Percentiles rank a stretch among this genome's conserved stretches.
phyloP scores from a whole-genome alignment of 2,888 invertebrate genomes.

The Leptinotarsa juncta region DNA sequence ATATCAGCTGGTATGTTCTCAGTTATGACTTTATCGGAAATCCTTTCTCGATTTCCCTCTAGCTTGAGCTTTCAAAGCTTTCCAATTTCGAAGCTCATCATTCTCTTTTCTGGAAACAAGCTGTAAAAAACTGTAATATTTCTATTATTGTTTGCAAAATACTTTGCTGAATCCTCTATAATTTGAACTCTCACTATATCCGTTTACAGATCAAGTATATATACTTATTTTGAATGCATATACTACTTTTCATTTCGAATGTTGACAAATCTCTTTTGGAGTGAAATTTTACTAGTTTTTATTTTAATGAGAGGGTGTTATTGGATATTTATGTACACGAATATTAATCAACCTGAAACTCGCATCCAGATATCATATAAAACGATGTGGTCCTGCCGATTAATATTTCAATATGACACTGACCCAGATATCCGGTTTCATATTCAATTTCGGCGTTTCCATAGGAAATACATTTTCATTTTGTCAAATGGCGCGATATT shows the following conservation, averaged over 20 bases:
- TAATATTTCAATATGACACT: background rate
- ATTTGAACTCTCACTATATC: too few species aligned
- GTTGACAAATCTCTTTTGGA: too few species aligned
- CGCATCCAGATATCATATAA: too few species aligned
- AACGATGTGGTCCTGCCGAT: background rate
- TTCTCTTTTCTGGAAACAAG: background rate
- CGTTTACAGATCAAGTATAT: too few species aligned
- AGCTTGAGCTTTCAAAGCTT: conserved; percentile 56
- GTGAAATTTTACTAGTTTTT: too few species aligned
- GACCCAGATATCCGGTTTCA: background rate
- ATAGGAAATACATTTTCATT: background rate
- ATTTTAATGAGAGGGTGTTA: too few species aligned
- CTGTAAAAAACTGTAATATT: background rate
- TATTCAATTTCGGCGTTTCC: background rate
- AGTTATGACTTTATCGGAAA: conserved; percentile 83
- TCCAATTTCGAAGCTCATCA: conserved; percentile 60
- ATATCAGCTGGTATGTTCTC: conserved; percentile 85
- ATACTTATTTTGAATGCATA: too few species aligned
- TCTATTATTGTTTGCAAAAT: background rate
- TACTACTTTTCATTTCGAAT: too few species aligned
- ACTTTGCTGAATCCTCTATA: background rate
- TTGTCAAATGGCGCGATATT: background rate
- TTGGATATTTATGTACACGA: too few species aligned
- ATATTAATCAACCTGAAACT: too few species aligned
- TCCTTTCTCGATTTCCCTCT: conserved; percentile 66